Evolutionary conservation across 1,140 invertebrate species (phyloP).

Genomic region (Uloborus diversus): DNA sequence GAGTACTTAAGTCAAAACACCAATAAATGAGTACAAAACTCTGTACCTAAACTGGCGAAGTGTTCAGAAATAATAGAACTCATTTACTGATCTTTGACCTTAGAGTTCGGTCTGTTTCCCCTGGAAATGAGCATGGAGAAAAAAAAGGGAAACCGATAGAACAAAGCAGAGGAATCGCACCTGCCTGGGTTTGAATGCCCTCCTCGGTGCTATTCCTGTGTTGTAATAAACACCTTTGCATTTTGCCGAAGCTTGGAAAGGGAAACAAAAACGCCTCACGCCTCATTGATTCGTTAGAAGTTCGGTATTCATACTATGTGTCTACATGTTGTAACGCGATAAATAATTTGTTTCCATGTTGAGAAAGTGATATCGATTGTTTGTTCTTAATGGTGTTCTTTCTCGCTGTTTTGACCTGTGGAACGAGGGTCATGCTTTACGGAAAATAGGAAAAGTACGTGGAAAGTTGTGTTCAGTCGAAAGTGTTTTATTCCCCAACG

Average conservation of each 20-base stretch:
- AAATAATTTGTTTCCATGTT: neutral
- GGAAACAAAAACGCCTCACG: conserved; percentile 15
- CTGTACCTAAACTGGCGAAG: too few relatives aligned
- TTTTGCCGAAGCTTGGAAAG: neutral
- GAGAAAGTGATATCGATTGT: neutral
- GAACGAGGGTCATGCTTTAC: too few relatives aligned
- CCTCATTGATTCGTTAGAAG: neutral
- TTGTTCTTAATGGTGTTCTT: too few relatives aligned
- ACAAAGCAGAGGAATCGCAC: conserved; percentile 25
- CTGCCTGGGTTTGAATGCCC: conserved; percentile 2
- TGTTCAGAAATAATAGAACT: too few relatives aligned
- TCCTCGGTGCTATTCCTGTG: neutral
- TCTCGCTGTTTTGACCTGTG: too few relatives aligned
- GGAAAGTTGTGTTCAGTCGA: too few relatives aligned
- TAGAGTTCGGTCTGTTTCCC: neutral
- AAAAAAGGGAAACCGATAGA: conserved; percentile 27
- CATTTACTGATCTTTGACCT: conserved; percentile 19
- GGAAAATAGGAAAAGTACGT: too few relatives aligned
- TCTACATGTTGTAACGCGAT: neutral
- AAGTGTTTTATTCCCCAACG: too few relatives aligned
- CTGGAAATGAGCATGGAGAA: neutral
- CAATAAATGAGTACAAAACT: too few relatives aligned
- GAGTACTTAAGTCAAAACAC: too few relatives aligned
- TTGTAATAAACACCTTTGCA: conserved; percentile 24
- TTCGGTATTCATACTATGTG: too few relatives aligned